phyloP scores from a whole-genome alignment of 2,888 invertebrate genomes.

The Tubulanus polymorphus region DNA sequence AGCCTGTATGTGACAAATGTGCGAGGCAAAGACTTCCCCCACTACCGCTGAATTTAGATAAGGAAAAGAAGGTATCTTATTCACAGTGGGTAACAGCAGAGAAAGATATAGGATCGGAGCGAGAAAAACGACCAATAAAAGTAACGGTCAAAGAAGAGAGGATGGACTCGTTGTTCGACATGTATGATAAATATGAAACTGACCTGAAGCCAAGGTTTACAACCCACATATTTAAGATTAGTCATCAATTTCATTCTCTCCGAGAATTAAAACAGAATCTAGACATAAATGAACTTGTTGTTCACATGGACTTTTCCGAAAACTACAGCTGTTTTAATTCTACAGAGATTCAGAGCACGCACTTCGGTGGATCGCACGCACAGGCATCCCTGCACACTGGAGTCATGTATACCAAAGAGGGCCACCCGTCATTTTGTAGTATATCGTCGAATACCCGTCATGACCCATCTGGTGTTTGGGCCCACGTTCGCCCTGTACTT shows the following conservation, averaged over 20 bases:
- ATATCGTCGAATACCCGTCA: slow-evolving; percentile 41
- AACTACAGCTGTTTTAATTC: slow-evolving; percentile 41
- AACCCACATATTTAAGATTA: neutral
- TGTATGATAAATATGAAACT: neutral
- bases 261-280: neutral
- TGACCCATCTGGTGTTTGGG: slow-evolving; percentile 49
- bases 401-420: slow-evolving; percentile 6
- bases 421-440: slow-evolving; percentile 26
- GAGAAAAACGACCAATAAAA: neutral
- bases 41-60: neutral
- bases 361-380: slow-evolving; percentile 19
- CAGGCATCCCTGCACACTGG: slow-evolving; percentile 4
- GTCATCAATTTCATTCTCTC: neutral
- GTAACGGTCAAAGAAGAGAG: neutral
- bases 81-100: neutral
- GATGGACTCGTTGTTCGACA: neutral
- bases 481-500: slow-evolving; percentile 40
- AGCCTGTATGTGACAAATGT: neutral
- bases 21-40: neutral
- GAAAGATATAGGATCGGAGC: neutral
- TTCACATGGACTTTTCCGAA: slow-evolving; percentile 45
- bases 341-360: slow-evolving; percentile 43
- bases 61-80: neutral
- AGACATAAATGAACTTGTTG: slow-evolving; percentile 17
- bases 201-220: neutral